phyloP scores from a whole-genome alignment of 2,888 invertebrate species.

The Rotaria magnacalcarata region DNA sequence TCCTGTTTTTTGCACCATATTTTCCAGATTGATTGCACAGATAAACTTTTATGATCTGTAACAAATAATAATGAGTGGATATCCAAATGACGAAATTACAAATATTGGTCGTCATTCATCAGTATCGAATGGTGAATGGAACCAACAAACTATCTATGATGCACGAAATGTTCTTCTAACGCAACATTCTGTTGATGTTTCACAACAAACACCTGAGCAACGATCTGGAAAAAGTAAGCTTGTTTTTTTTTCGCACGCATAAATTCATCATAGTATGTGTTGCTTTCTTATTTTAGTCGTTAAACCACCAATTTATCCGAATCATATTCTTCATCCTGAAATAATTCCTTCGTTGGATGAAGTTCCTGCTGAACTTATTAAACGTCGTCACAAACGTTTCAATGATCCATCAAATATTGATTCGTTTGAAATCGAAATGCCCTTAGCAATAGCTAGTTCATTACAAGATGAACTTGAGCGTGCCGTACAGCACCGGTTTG shows the following conservation, averaged over 20 bases:
- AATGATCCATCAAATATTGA: neutral
- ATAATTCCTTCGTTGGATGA: neutral
- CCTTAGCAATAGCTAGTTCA: slow-evolving; percentile 15
- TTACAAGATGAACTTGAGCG: slow-evolving; percentile 19
- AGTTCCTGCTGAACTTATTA: slow-evolving; percentile 16
- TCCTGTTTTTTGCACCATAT: neutral
- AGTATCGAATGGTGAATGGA: neutral
- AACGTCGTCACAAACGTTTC: slow-evolving; percentile 10
- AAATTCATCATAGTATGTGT: too few species aligned
- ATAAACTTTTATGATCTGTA: neutral
- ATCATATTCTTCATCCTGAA: slow-evolving; percentile 31
- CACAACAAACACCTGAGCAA: neutral
- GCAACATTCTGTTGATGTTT: neutral
- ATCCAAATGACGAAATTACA: neutral
- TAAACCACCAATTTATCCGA: neutral
- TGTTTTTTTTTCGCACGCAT: neutral
- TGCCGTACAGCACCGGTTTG: neutral
- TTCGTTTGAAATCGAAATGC: slow-evolving; percentile 9
- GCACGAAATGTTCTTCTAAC: slow-evolving; percentile 21
- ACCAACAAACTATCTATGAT: neutral
- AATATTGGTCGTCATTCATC: neutral
- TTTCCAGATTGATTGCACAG: neutral
- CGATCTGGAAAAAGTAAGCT: neutral
- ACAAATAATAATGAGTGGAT: neutral
- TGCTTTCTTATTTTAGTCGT: neutral